phyloP scores from a whole-genome alignment of 2,888 invertebrate species.

The Leptopterna dolabrata region DNA sequence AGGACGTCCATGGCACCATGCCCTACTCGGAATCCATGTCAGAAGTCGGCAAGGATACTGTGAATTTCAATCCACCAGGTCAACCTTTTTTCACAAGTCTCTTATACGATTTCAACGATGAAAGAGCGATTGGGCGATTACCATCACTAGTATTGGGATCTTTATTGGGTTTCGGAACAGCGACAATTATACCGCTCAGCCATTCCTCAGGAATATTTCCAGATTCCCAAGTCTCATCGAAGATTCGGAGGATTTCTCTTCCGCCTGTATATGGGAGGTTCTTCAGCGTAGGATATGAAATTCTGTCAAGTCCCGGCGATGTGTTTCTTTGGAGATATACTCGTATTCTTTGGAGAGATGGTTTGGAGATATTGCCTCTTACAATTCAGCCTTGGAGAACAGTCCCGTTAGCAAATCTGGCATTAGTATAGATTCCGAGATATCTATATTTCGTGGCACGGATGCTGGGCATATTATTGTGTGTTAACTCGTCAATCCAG shows the following conservation, averaged over 20 bases:
- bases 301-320: not conserved
- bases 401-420: too few species aligned
- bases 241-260: not conserved
- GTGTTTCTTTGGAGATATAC: too few species aligned
- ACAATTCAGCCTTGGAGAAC: too few species aligned
- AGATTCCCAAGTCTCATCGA: not conserved
- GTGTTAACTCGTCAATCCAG: not conserved
- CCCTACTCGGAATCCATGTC: constrained; percentile 39
- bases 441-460: not conserved
- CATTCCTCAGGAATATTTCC: not conserved
- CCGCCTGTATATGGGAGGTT: not conserved
- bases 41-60: not conserved
- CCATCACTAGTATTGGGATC: not conserved
- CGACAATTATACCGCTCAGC: not conserved
- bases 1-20: constrained; percentile 41
- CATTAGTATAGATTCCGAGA: too few species aligned
- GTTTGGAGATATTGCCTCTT: too few species aligned
- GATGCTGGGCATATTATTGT: not conserved
- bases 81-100: constrained; percentile 12
- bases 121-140: constrained; percentile 36
- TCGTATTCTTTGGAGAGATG: too few species aligned
- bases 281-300: not conserved
- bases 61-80: constrained; percentile 37
- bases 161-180: not conserved
- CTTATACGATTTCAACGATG: constrained; percentile 42